Evolutionary conservation across 1,140 invertebrate genomes (phyloP), one percentile per base, ranked within the genome.

Genomic region (Bombyx mandarina): DNA sequence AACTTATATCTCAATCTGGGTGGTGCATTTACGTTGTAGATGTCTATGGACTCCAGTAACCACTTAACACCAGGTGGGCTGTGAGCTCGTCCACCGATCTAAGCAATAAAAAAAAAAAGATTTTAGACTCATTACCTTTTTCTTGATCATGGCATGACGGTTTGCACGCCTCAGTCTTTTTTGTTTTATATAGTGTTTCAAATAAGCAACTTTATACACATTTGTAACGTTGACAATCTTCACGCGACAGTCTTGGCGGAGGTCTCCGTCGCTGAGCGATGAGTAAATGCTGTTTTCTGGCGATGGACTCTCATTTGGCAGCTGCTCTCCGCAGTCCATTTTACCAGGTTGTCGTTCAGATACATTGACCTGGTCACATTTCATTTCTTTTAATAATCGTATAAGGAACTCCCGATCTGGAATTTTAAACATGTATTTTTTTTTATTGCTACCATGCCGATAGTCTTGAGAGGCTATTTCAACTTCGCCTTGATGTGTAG

Each of bases 161-260:
- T 58, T 76, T 3, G 78, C 73, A n/a, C 77, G 67, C 10, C 79
- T 67, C 42, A 84, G 56, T 62, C 73, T 68, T 52, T 77, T 84
- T 53, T 79, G 80, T 67, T 81, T 83, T 51, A 85, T 82, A 64
- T 71, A 85, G 63, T 83, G 74, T 52, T 77, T 80, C 26, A 86
- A 73, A 66, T 79, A 82, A 9, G 82, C 75, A 9, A 84, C 76
- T 68, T 83, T 82, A 61, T 81, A 86, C 10, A 86, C 79, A 62
- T 85, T 86, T 43, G 83, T 83, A 26, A 86, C 79, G 71, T 82
- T 77, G 35, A 83, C 71, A 52, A 86, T 82, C 54, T 83, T 85
- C 6, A 86, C 69, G 43, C 69, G 74, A 56, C 73, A 86, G 43
- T 81, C 75, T 44, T 74, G 69, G n/a, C 75, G 67, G 9, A 63